Conservation (phyloP, 2,888 invertebrate genomes). For the Parnassius glacialis region DNA sequence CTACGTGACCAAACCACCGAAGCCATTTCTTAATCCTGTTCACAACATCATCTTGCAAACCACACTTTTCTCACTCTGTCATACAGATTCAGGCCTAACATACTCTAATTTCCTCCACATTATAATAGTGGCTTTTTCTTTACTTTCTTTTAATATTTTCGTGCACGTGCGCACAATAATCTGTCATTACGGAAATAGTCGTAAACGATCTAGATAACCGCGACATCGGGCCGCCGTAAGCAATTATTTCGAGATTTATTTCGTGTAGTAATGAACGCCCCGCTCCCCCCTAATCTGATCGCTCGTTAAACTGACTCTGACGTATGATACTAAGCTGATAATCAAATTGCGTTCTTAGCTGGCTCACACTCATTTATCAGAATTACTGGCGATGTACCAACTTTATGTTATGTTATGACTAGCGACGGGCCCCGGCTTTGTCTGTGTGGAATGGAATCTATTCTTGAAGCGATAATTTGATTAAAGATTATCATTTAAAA, state of each 20-base stretch:
- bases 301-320: slow-evolving; percentile 28
- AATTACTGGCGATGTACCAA: slow-evolving; percentile 2
- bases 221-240: not conserved
- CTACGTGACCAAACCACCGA: too few species aligned
- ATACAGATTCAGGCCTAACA: too few species aligned
- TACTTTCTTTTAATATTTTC: not conserved
- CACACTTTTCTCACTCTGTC: too few species aligned
- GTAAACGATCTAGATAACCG: slow-evolving; percentile 14
- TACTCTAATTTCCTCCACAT: too few species aligned
- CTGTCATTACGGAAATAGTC: slow-evolving; percentile 13
- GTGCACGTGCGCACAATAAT: slow-evolving; percentile 8
- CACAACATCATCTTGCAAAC: too few species aligned
- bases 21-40: too few species aligned
- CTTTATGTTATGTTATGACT: slow-evolving; percentile 1
- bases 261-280: slow-evolving; percentile 19
- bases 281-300: slow-evolving; percentile 24
- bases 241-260: slow-evolving; percentile 21
- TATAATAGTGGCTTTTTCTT: too few species aligned
- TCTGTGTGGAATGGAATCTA: too few species aligned
- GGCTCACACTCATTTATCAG: slow-evolving; percentile 1
- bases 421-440: too few species aligned
- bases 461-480: too few species aligned
- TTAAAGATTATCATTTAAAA: too few species aligned
- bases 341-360: slow-evolving; percentile 9
- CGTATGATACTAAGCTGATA: slow-evolving; percentile 23